Percentiles rank a stretch among this genome's conserved stretches.
These are phyloP conservation scores for Paracyprichromis sp. DNA, from an alignment of 2,113 vertebrate genomes.

Conservation along the genomic window DNA sequence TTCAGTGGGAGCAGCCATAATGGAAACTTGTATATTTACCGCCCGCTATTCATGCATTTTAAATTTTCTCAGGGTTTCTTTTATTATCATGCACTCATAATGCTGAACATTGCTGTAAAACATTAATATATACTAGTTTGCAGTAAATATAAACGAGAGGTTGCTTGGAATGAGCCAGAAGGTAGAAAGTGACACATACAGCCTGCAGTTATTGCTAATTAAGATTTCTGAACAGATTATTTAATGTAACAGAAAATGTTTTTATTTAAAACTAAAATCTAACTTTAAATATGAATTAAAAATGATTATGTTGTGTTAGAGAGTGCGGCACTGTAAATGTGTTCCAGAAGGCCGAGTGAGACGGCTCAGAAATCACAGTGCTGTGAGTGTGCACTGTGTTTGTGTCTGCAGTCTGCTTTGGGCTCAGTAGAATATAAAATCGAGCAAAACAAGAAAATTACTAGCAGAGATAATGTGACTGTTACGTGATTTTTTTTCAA, in stretches of 20 bases:
- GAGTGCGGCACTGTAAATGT: background rate
- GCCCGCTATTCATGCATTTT: background rate
- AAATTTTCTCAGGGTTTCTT: background rate
- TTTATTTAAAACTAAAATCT: background rate
- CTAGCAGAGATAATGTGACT: background rate
- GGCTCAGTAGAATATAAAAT: background rate
- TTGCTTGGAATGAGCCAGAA: background rate
- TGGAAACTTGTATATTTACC: background rate
- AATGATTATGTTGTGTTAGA: background rate
- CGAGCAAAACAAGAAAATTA: background rate
- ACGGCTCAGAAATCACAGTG: background rate
- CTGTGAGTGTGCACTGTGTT: background rate
- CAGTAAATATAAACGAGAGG: background rate
- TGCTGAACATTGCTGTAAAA: background rate
- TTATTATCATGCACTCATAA: background rate
- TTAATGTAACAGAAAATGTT: background rate
- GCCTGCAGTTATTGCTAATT: background rate
- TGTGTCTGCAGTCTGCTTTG: background rate
- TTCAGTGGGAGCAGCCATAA: background rate
- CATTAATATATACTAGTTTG: background rate
- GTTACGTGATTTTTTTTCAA: background rate
- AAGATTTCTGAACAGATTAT: background rate
- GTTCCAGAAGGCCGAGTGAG: background rate
- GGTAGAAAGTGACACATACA: background rate
- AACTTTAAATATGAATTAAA: background rate